Conservation (phyloP, 2,888 invertebrate species). For the Epistrophella euchroma region DNA sequence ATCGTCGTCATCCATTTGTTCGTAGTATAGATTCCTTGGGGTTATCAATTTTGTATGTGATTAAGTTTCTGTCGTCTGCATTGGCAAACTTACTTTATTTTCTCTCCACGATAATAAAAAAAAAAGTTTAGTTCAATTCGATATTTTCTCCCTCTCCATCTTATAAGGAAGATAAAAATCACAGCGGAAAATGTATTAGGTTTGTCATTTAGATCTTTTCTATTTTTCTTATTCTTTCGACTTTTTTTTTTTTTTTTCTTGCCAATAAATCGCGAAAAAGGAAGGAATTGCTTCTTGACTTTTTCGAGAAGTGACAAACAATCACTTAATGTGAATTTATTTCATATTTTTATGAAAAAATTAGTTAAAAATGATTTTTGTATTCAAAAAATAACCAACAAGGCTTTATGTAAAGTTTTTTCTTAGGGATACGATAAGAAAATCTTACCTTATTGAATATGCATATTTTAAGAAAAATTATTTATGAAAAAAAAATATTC, state of each 20-base stretch:
- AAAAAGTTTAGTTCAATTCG: slow-evolving; percentile 14
- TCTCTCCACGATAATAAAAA: background rate
- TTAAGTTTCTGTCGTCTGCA: slow-evolving; percentile 60
- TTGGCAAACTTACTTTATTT: slow-evolving; percentile 53
- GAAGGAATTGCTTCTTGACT: slow-evolving; percentile 42
- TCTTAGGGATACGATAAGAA: background rate
- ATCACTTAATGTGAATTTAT: slow-evolving; percentile 66
- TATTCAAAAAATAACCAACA: background rate
- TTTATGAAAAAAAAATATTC: no score
- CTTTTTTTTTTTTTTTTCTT: background rate
- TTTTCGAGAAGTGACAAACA: slow-evolving; percentile 40
- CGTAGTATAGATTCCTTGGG: slow-evolving; percentile 8
- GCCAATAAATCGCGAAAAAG: slow-evolving; percentile 40
- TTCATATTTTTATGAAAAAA: background rate
- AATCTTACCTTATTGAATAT: no score
- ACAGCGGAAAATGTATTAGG: slow-evolving; percentile 54
- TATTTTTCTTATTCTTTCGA: background rate
- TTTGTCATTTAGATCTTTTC: slow-evolving; percentile 47
- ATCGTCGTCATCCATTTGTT: slow-evolving; percentile 6
- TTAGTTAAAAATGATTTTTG: background rate
- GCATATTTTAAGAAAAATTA: no score
- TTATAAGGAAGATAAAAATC: slow-evolving; percentile 31
- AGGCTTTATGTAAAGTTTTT: no score
- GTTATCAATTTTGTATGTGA: slow-evolving; percentile 68
- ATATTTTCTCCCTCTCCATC: background rate